Evolutionary conservation across 2,888 invertebrate genomes (phyloP), one percentile per base, ranked within the genome.

Genomic region (Acleris holmiana): DNA sequence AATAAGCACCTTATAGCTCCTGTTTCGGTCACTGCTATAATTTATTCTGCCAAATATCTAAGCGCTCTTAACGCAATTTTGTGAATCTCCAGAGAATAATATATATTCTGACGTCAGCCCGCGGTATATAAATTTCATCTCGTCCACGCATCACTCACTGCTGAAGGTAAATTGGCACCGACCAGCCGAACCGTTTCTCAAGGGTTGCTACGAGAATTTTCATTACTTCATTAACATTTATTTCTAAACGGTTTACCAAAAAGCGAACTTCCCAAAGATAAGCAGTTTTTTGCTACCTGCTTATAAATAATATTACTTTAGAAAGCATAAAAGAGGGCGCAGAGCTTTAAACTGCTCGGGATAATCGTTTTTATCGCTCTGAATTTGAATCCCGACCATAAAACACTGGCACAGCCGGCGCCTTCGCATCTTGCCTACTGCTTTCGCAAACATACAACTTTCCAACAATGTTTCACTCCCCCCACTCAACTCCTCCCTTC

Each of bases 371-470:
- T 65, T 60, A 65, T 54, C 19, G 59, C 49, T 25, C 29, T 49
- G 49, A 54, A 65, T 65, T 59, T 65, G 49, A 59, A 65, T 59
- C 49, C 18, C n/a, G 23, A 60, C 50, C 55, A 49, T 65, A 55
- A 44, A 65, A 55, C n/a, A n/a, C 59, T 4, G 18, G 59, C 49
- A 46, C 59, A 54, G 49, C 44, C 54, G 54, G 59, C 59, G 48
- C 53, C 25, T 21, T 18, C 13, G 35, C 17, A 23, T 48, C 15
- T 57, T 40, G 15, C 21, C 29, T 35, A 6, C 59, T 50, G 29
- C 29, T 47, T 29, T 29, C 47, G 19, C 29, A 25, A 48, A 59
- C 44, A 58, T 64, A 41, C 48, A 59, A 50, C 58, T 49, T 41
- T 21, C 35, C 46, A 35, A 35, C 35, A 35, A 35, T 17, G 44